Evolutionary conservation across 2,888 invertebrate species (phyloP), one percentile per base, ranked within the genome.

Genomic region (Callinectes sapidus): DNA sequence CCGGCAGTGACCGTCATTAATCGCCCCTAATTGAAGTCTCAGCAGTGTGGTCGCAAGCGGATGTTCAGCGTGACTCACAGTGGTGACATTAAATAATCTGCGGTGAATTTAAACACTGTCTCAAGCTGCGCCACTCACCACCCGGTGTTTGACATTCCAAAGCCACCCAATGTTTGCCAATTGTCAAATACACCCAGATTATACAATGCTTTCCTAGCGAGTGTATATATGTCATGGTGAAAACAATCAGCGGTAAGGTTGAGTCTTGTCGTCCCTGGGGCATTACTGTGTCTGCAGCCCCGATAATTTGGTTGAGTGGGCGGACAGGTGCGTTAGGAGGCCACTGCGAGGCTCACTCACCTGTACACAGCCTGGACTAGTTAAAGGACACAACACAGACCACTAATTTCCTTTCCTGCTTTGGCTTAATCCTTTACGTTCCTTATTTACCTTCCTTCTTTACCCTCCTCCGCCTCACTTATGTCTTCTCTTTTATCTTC

Each of bases 81-180:
- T 81, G 81, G 81, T 81, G 81, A 81, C 81, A 35, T 81, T 16
- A 81, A 81, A 81, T 35, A 81, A 71, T 71, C 28, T 71, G 71
- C 35, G 32, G 32, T 35, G 35, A 81, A 35, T 32, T 32, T 14
- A 81, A 32, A 81, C 81, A 81, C 18, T 16, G 35, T 35, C 35
- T 16, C 35, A 35, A 32, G 35, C 35, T 35, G 32, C 81, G 35
- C 81, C 81, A 35, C 81, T 14, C 32, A 35, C 35, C 32, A 35
- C 35, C 14, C 35, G 32, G 81, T 23, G 71, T 28, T 77, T 10
- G 32, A 35, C n/a, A 16, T 81, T 10, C 71, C n/a, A 71, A 13
- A 71, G 28, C 71, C 28, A n/a, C n/a, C 71, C n/a, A 13, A 8
- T 13, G 28, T 71, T 71, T 71, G 28, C 71, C 28, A 28, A n/a